Evolutionary conservation across 2,888 invertebrate genomes (phyloP).

Genomic region (Trimorus sp.): DNA sequence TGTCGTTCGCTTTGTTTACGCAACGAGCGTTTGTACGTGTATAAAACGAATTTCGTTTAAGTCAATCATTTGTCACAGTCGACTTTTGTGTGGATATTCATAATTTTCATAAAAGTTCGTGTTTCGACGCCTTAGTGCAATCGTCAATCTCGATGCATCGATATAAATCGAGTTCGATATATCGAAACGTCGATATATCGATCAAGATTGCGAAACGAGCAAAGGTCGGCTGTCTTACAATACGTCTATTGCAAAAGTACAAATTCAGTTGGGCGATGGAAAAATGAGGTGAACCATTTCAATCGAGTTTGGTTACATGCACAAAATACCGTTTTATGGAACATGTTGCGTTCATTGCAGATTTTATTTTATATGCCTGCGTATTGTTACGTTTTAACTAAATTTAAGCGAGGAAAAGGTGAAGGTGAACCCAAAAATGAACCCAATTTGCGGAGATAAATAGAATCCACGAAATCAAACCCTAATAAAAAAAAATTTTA

Average conservation of each 20-base stretch:
- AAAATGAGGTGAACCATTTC: constrained; percentile 10
- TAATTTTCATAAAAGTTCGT: too few species aligned
- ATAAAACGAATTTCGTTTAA: constrained; percentile 23
- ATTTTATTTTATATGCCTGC: constrained; percentile 35
- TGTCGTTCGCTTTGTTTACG: constrained; percentile 33
- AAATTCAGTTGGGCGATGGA: constrained; percentile 47
- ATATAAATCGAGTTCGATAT: background rate
- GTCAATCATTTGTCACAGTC: constrained; percentile 18
- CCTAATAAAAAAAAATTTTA: too few species aligned
- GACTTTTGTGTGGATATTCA: constrained; percentile 2
- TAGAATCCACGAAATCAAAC: background rate
- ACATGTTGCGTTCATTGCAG: constrained; percentile 34
- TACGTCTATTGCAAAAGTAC: constrained; percentile 49
- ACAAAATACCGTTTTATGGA: constrained; percentile 40
- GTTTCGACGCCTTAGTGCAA: background rate
- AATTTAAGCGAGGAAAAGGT: constrained; percentile 11
- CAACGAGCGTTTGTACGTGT: constrained; percentile 27
- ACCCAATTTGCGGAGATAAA: constrained; percentile 17
- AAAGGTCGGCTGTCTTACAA: constrained; percentile 18
- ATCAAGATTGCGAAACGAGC: background rate
- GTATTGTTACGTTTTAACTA: constrained; percentile 40
- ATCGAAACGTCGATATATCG: background rate
- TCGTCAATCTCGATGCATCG: constrained; percentile 5
- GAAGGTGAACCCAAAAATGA: background rate
- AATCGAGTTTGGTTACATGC: constrained; percentile 42